Base-by-base conservation (phyloP, 2,113 vertebrate genomes). In the Cephalopholis sonnerati region DNA sequence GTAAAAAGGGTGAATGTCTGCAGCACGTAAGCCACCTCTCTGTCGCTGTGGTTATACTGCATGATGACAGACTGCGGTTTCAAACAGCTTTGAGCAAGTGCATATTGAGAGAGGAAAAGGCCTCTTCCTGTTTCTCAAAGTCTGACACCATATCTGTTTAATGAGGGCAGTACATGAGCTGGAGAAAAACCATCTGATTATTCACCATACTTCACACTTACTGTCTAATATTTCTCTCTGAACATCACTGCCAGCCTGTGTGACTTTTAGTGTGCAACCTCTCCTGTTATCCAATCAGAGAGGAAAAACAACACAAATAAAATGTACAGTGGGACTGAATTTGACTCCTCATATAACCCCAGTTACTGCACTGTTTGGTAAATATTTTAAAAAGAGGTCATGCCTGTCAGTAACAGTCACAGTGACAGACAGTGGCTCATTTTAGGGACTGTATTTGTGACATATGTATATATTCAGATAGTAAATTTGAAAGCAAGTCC, bases 51-150 rank as follows among this genome's bases (percentile, higher is more conserved):
- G 74, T 55, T 3, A 8, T 3, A 7, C n/a, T 39, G 44, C 39
- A 12, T 11, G n/a, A n/a, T 41, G 4, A n/a, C 63, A 63, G 39
- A 24, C 41, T 80, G 82, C 39, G 75, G 84, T 90, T 87, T 73
- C 54, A 63, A 54, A 69, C 48, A 25, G 69, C 44, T 61, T 25
- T n/a, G 36, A 41, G n/a, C 17, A 3, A 64, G 18, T 66, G 39
- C 20, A 13, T 9, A 10, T 0, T 13, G 22, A 15, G 12, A 72
- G 50, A 74, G 70, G 22, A 87, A 73, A 61, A 25, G 18, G 27
- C 53, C 18, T 27, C 67, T 86, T 88, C 83, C 83, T 88, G 81
- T 86, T 80, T 83, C 22, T 39, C 32, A 67, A 50, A 20, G 17
- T 61, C 50, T 16, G 53, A 57, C 29, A 76, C n/a, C 10, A 0